Percentiles rank a stretch among this genome's conserved stretches.
These are phyloP conservation scores for Ectemnius continuus DNA, from an alignment of 2,888 invertebrate species.

Conservation along the genomic window DNA sequence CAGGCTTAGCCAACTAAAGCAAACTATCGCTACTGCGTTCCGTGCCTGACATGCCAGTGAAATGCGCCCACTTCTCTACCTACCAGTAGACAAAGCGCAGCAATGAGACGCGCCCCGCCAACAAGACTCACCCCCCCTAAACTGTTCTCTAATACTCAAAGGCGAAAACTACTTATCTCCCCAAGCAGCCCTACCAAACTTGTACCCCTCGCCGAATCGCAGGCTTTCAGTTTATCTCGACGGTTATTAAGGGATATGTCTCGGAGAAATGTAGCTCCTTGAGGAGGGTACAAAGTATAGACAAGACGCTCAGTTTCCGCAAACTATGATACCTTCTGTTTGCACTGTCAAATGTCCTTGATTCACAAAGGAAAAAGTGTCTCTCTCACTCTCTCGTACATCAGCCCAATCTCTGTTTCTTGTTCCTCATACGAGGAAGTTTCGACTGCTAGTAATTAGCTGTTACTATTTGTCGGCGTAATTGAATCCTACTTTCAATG, in stretches of 20 bases:
- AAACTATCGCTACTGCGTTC: slow-evolving; percentile 72
- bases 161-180: slow-evolving; percentile 22
- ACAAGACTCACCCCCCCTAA: slow-evolving; percentile 45
- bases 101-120: slow-evolving; percentile 54
- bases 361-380: too few relatives aligned
- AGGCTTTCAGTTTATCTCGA: neutral
- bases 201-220: neutral
- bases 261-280: too few relatives aligned
- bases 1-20: slow-evolving; percentile 70
- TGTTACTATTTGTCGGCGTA: slow-evolving; percentile 13
- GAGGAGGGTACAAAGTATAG: too few relatives aligned
- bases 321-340: too few relatives aligned
- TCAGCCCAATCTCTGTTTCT: neutral
- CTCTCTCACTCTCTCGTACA: neutral
- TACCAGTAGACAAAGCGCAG: slow-evolving; percentile 47
- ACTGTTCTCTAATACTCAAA: slow-evolving; percentile 33
- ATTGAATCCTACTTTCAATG: slow-evolving; percentile 39
- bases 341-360: too few relatives aligned
- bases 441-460: slow-evolving; percentile 10
- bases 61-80: slow-evolving; percentile 47
- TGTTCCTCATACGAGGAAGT: neutral
- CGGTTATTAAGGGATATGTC: too few relatives aligned
- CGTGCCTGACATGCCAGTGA: slow-evolving; percentile 65
- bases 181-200: neutral
- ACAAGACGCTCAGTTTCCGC: too few relatives aligned